Evolutionary conservation across 2,113 vertebrate species (phyloP), one percentile per base, ranked within the genome.

Genomic region (Gobius niger): DNA sequence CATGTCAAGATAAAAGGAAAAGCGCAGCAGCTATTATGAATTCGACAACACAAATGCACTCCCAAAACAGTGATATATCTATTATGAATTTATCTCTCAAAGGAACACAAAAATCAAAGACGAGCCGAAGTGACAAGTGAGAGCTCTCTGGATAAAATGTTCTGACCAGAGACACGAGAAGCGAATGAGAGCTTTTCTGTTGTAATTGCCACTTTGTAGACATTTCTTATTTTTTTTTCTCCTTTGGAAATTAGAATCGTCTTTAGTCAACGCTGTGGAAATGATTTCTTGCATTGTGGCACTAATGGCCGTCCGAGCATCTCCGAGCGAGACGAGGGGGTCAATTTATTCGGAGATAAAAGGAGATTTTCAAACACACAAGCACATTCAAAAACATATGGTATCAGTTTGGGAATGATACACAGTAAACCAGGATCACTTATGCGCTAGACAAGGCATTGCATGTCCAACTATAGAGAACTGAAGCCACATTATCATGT

Each of bases 271-370:
- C 75, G 65, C 62, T 65, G 9, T 44, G 44, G 68, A 40, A 75
- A 77, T 82, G 65, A 75, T 77, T 77, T 75, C 62, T 80, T 72
- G 68, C 67, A 65, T 52, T 63, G 40, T 70, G 77, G 62, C 71
- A 75, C 68, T 80, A 77, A 85, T 75, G 80, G 74, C 59, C 63
- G 46, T 65, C 68, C 65, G n/a, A 63, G 68, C 61, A 13, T 65
- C 76, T 77, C 68, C 59, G 63, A 72, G 63, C 65, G 19, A 70
- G 49, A 11, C 62, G 54, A 75, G 65, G 47, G 53, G 74, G 73
- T 80, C 83, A 80, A 75, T 85, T 77, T 75, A 77, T 82, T 82
- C 80, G 44, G 61, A 44, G 24, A 68, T 75, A 47, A 60, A 67
- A 67, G 77, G 67, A 66, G 68, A 57, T 56, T 56, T 19, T 19